phyloP scores from a whole-genome alignment of 2,888 invertebrate genomes.

The Lasioglossum calceatum region DNA sequence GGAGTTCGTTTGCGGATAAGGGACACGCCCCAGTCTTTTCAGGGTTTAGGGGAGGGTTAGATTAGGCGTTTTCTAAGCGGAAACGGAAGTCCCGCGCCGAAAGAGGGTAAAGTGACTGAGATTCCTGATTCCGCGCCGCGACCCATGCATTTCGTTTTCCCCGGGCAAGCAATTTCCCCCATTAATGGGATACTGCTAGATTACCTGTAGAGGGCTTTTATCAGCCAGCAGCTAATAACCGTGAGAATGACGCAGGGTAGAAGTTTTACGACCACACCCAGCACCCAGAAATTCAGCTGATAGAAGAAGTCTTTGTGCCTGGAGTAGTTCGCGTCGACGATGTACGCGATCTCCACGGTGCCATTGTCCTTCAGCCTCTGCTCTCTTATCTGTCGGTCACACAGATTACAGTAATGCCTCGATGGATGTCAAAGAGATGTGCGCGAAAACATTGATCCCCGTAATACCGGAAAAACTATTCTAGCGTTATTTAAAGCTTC shows the following conservation, averaged over 20 bases:
- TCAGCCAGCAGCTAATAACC: slow-evolving; percentile 89
- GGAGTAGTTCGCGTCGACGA: slow-evolving; percentile 84
- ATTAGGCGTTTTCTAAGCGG: neutral
- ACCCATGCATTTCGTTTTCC: neutral
- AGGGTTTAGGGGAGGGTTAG: neutral
- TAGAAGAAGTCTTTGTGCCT: slow-evolving; percentile 87
- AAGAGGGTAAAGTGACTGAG: neutral
- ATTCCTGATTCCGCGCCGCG: neutral
- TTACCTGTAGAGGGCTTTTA: slow-evolving; percentile 88
- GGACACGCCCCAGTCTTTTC: neutral
- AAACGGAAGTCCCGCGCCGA: neutral
- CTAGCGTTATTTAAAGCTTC: no score
- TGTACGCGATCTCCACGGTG: slow-evolving; percentile 75
- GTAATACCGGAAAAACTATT: neutral
- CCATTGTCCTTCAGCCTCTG: slow-evolving; percentile 71
- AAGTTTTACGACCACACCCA: slow-evolving; percentile 92
- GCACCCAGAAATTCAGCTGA: slow-evolving; percentile 92
- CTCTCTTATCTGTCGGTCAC: slow-evolving; percentile 73
- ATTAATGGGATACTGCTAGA: neutral
- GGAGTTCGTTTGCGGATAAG: neutral
- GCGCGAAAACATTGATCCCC: neutral
- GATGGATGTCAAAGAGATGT: neutral
- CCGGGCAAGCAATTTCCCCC: neutral
- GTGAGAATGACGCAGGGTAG: slow-evolving; percentile 92
- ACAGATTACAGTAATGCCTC: neutral